Percentiles rank a stretch among this genome's conserved stretches.
These are phyloP conservation scores for Sinocyclocheilus anshuiensis DNA, from an alignment of 2,113 vertebrate genomes.

Conservation along the genomic window DNA sequence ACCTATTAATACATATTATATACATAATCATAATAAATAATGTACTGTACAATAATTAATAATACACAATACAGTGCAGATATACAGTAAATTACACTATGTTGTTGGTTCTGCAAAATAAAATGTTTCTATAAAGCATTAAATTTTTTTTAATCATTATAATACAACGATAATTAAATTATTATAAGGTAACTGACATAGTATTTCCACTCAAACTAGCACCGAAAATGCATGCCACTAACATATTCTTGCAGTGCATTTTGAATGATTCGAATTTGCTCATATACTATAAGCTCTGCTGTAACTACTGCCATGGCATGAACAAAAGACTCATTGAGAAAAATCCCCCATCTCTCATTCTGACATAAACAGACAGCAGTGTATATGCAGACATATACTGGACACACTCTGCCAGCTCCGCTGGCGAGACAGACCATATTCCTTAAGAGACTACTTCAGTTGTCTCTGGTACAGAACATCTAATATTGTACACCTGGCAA, in stretches of 20 bases:
- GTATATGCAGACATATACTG: constrained; percentile 51
- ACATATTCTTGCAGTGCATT: constrained; percentile 15
- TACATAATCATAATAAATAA: neutral
- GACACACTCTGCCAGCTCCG: constrained; percentile 53
- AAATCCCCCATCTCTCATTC: constrained; percentile 36
- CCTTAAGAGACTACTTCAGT: constrained; percentile 34
- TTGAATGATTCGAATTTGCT: constrained; percentile 15
- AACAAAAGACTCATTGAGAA: constrained; percentile 53
- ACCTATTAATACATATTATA: neutral
- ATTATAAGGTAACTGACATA: neutral
- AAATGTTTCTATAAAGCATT: neutral
- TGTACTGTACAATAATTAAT: neutral
- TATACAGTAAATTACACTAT: neutral
- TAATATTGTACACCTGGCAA: constrained; percentile 24
- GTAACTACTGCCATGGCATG: constrained; percentile 18
- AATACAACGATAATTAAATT: neutral
- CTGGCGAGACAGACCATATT: constrained; percentile 41
- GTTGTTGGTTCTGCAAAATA: neutral
- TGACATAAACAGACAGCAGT: constrained; percentile 51
- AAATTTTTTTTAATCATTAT: neutral
- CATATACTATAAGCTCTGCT: constrained; percentile 31
- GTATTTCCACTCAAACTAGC: neutral
- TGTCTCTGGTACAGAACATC: constrained; percentile 28
- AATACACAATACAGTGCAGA: neutral
- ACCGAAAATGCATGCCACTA: neutral